Evolutionary conservation across 1,140 invertebrate genomes (phyloP).

Genomic region (Drosophila nasuta): DNA sequence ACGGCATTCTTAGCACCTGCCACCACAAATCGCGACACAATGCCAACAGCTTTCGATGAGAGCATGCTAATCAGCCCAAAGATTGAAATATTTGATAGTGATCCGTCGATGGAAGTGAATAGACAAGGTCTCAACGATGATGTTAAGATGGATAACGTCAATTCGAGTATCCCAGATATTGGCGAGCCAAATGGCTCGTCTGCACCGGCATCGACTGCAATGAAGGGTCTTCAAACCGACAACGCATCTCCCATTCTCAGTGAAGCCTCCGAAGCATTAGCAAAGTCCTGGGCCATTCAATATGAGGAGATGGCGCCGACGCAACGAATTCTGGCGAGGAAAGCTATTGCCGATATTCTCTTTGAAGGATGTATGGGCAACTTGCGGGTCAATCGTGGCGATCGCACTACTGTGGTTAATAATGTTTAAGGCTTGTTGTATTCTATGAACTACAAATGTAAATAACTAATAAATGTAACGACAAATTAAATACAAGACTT

Average conservation of each 20-base stretch:
- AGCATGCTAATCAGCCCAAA: conserved; percentile 62
- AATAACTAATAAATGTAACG: conserved; percentile 5
- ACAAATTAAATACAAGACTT: neutral
- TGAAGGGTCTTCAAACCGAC: conserved; percentile 1
- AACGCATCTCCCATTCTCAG: conserved; percentile 41
- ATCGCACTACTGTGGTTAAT: conserved; percentile 53
- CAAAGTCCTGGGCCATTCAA: conserved; percentile 79
- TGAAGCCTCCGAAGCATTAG: conserved; percentile 66
- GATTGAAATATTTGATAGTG: conserved; percentile 67
- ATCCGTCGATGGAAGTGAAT: conserved; percentile 18
- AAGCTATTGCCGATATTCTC: conserved; percentile 77
- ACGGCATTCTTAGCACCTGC: conserved; percentile 3
- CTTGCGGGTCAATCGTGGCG: conserved; percentile 66
- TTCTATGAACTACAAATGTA: conserved; percentile 7
- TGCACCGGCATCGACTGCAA: neutral
- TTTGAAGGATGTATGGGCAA: conserved; percentile 82
- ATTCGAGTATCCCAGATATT: neutral
- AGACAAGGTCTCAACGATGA: conserved; percentile 1
- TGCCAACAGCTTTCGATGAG: conserved; percentile 29
- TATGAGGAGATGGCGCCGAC: conserved; percentile 73
- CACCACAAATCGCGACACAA: conserved; percentile 10
- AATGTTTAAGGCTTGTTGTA: neutral
- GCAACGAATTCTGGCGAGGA: conserved; percentile 74
- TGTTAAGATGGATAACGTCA: conserved; percentile 30
- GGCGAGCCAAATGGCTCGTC: conserved; percentile 28